Base-by-base conservation (phyloP, 2,113 vertebrate species). In the Phalacrocorax carbo region DNA sequence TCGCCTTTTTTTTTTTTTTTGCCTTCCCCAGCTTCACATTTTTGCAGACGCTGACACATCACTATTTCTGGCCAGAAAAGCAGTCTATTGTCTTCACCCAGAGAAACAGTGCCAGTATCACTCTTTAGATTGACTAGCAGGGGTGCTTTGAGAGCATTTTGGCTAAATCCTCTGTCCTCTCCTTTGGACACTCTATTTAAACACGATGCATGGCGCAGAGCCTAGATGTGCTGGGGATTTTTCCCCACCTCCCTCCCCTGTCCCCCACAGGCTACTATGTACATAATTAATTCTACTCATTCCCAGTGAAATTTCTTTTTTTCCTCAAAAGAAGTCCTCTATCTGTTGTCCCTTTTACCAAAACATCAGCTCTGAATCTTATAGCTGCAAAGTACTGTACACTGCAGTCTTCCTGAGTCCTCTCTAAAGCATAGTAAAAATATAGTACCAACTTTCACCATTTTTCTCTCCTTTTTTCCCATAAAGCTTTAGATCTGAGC, bases 1-100 rank as follows among this genome's bases (percentile, higher is more conserved):
- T 86, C 3, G 0, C 44, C 8, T 55, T 27, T 66, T 57, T 55
- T 34, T 23, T n/a, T 54, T 9, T 49, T 30, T 26, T 9, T 22
- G 4, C 49, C 29, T 84, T 93, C 36, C 51, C 46, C 78, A 83
- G 88, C 76, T 91, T 90, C 77, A 76, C 77, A 80, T 93, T 91
- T 90, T 91, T 94, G 90, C 89, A 97, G 97, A 96, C 21, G 91
- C 97, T 97, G 97, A 96, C 95, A 96, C 97, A 97, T 96, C 97
- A 94, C 81, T 89, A 88, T 95, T 97, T 95, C 94, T 97, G 94
- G 84, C 89, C 91, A 97, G 91, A 90, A 97, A 96, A 94, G 92
- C 87, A 93, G 93, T 26, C 95, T 68, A 96, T 97, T 97, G 97
- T 97, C 84, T 90, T 93, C 71, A 9, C 15, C 36, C 72, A 23